Conservation (phyloP, 1,140 invertebrate genomes). For the Prorops nasuta region DNA sequence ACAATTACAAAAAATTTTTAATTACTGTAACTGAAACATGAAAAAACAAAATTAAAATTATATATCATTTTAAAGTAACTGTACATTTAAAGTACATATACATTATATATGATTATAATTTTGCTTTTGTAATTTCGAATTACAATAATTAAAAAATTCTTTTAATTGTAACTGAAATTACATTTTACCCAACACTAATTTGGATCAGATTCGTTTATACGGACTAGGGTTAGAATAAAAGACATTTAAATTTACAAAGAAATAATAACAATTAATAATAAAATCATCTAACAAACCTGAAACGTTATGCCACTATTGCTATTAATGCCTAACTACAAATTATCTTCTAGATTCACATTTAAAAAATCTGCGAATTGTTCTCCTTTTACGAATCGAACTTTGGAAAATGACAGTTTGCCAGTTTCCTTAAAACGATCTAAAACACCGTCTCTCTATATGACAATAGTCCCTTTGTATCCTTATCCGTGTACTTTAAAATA, state of each 20-base stretch:
- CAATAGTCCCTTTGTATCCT: constrained; percentile 22
- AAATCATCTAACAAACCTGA: constrained; percentile 23
- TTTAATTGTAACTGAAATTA: too few relatives aligned
- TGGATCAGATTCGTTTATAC: too few relatives aligned
- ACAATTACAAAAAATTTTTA: too few relatives aligned
- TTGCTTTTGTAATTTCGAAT: too few relatives aligned
- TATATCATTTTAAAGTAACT: too few relatives aligned
- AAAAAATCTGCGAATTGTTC: constrained; percentile 24
- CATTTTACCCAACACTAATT: too few relatives aligned
- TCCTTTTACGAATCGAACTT: constrained; percentile 21
- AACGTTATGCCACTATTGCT: constrained; percentile 24
- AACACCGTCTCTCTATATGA: constrained; percentile 31
- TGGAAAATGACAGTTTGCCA: constrained; percentile 48
- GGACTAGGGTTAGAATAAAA: constrained; percentile 1
- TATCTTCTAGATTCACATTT: constrained; percentile 34
- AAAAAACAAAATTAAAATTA: too few relatives aligned
- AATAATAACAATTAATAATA: neutral
- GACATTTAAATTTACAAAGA: constrained; percentile 6
- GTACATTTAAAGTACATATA: too few relatives aligned
- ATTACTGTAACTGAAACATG: too few relatives aligned
- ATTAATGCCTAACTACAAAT: constrained; percentile 30
- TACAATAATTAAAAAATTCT: too few relatives aligned
- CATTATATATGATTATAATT: too few relatives aligned
- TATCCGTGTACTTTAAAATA: constrained; percentile 2
- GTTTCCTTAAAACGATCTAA: constrained; percentile 36